Evolutionary conservation across 2,113 vertebrate genomes (phyloP), one percentile per base, ranked within the genome.

Genomic region (Alaudala cheleensis): DNA sequence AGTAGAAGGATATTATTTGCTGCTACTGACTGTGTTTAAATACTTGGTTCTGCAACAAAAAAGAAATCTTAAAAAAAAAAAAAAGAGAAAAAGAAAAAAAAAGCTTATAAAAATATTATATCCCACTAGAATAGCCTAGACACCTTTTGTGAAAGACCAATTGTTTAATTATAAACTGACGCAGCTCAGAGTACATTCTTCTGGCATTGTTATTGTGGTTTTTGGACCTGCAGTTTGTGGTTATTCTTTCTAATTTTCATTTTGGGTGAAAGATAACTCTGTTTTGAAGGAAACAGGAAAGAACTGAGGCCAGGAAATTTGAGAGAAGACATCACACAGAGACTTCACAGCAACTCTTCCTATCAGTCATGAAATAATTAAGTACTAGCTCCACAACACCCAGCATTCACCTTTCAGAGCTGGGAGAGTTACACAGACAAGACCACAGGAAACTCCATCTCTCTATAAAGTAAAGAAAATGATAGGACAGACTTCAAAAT

Each of bases 121-220:
- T 65, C 22, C 14, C 80, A 40, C 53, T 70, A 71, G 64, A 93
- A 83, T 14, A 93, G 47, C 13, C 26, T 76, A 69, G 54, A 51
- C 74, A 83, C 18, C 39, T 80, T 90, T 85, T 44, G 44, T 80
- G 67, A 90, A 93, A 92, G 90, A 94, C 34, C 91, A 93, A 91
- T 81, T 10, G 50, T 79, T 88, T 94, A 74, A 94, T 93, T 91
- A 93, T 62, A 94, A 88, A 67, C 33, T 44, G 45, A 34, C 65
- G 42, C 54, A 88, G 44, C 54, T 81, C 58, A 60, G 49, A 88
- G 37, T 66, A 50, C 31, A 45, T 69, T 74, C 25, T 86, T 14
- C 80, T 64, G 1, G 79, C 56, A 54, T 81, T 76, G 69, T 24
- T 72, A 76, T 58, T 42, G 33, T 64, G 62, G 45, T 65, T 83